Evolutionary conservation across 2,113 vertebrate genomes (phyloP).

Genomic region (Asarcornis scutulata): DNA sequence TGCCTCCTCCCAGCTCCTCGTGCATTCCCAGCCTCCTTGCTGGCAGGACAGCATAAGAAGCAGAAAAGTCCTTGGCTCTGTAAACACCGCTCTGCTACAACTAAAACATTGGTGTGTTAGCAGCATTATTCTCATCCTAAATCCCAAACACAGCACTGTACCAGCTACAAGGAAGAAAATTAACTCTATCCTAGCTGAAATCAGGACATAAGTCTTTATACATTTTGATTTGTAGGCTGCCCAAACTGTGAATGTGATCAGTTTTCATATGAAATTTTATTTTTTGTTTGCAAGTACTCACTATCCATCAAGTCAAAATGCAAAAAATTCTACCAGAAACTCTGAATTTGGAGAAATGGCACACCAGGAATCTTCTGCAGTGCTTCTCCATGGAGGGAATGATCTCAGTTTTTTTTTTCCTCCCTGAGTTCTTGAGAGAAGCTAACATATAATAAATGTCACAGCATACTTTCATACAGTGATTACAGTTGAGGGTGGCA

Average conservation of each 20-base stretch:
- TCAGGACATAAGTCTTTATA: background rate
- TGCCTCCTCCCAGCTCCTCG: no score
- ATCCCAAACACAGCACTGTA: no score
- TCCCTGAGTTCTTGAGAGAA: background rate
- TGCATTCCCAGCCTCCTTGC: no score
- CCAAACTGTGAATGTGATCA: background rate
- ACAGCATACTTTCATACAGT: background rate
- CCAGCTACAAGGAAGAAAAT: no score
- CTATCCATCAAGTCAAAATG: background rate
- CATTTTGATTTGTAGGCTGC: background rate
- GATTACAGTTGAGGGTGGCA: background rate
- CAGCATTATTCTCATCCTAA: no score
- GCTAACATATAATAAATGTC: background rate
- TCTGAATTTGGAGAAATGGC: constrained; percentile 15
- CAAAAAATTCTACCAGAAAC: background rate
- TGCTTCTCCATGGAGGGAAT: background rate
- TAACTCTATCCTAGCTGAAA: no score
- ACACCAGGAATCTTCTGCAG: background rate
- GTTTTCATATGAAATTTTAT: background rate
- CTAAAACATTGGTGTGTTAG: no score
- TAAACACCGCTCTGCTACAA: no score
- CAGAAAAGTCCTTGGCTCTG: no score
- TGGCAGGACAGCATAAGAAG: no score
- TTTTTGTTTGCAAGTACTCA: background rate
- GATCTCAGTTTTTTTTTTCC: background rate